These are phyloP conservation scores for Eristalis intricaria DNA, from an alignment of 2,888 invertebrate genomes.

Conservation along the genomic window DNA sequence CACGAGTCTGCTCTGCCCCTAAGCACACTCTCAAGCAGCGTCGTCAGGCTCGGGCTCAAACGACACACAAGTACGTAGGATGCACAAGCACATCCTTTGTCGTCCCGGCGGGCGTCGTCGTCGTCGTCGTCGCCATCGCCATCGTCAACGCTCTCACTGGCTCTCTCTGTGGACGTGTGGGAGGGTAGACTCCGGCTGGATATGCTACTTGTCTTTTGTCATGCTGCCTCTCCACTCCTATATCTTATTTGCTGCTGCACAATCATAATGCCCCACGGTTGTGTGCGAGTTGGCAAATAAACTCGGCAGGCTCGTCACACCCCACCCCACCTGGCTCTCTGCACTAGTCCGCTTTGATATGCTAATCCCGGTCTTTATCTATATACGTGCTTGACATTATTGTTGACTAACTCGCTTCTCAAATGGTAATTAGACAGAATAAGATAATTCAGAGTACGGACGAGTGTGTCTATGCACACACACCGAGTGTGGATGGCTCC, in stretches of 20 bases:
- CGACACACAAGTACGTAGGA: slow-evolving; percentile 30
- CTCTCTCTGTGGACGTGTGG: slow-evolving; percentile 33
- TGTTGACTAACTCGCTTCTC: slow-evolving; percentile 71
- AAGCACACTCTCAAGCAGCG: slow-evolving; percentile 33
- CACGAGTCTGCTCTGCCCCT: slow-evolving; percentile 22
- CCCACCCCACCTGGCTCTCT: slow-evolving; percentile 11
- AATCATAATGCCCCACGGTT: slow-evolving; percentile 70
- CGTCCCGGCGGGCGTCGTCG: slow-evolving; percentile 76
- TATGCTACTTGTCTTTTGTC: slow-evolving; percentile 71
- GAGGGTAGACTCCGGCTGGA: slow-evolving; percentile 68
- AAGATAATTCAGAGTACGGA: slow-evolving; percentile 68
- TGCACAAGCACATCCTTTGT: slow-evolving; percentile 74
- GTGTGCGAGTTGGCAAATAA: slow-evolving; percentile 66
- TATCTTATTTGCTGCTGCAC: slow-evolving; percentile 65
- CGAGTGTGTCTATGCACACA: slow-evolving; percentile 58
- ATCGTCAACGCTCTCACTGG: too few species aligned
- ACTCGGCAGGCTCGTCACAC: slow-evolving; percentile 41
- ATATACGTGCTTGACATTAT: slow-evolving; percentile 69
- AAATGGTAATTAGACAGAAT: slow-evolving; percentile 72
- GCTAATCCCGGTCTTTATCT: slow-evolving; percentile 70
- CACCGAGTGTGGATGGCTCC: background rate
- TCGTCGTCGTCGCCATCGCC: slow-evolving; percentile 62
- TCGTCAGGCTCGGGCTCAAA: slow-evolving; percentile 72
- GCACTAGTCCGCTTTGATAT: slow-evolving; percentile 70
- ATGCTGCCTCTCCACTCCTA: slow-evolving; percentile 43